These are phyloP conservation scores for Dromococcyx pavoninus DNA, from an alignment of 2,797 vertebrate genomes.

Conservation along the genomic window DNA sequence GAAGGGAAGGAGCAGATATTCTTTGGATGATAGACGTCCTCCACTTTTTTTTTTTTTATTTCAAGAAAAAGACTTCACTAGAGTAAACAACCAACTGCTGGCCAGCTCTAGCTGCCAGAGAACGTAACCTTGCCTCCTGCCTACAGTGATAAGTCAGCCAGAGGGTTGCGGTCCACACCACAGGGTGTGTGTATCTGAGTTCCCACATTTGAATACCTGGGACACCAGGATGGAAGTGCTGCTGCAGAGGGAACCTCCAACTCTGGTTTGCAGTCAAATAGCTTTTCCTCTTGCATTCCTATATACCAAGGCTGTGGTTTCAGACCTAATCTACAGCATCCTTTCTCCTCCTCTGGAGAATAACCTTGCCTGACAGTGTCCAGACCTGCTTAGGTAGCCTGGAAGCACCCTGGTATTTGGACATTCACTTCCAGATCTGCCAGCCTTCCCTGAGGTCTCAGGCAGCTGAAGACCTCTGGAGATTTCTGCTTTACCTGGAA, in stretches of 20 bases:
- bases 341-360: not conserved
- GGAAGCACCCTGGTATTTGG: not conserved
- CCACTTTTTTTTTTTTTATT: not conserved
- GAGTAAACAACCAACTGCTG: not conserved
- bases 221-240: not conserved
- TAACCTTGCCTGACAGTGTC: not conserved
- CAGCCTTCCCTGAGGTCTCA: not conserved
- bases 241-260: not conserved
- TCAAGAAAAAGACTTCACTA: not conserved
- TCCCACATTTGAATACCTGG: fast-evolving
- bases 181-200: not conserved
- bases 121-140: not conserved
- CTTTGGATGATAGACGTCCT: not conserved
- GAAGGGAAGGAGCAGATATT: not conserved
- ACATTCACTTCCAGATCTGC: not conserved
- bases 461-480: not conserved
- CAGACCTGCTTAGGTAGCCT: not conserved
- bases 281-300: not conserved
- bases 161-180: not conserved
- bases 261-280: not conserved
- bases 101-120: not conserved
- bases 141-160: not conserved
- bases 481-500: not conserved
- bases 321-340: not conserved
- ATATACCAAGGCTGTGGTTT: not conserved